phyloP scores from a whole-genome alignment of 1,140 invertebrate species.

The Pseudomyrmex concolor region DNA sequence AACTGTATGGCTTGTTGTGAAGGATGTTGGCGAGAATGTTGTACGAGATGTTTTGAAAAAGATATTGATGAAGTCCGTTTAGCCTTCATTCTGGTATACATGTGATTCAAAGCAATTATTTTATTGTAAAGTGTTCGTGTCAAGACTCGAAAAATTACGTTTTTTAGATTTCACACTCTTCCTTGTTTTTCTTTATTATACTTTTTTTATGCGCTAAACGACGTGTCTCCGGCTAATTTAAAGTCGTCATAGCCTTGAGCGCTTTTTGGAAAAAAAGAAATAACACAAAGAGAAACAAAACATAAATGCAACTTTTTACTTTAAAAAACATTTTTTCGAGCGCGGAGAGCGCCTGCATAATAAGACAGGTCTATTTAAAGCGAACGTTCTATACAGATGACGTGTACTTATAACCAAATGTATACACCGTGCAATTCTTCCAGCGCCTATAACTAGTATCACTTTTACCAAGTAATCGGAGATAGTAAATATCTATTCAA shows the following conservation, averaged over 20 bases:
- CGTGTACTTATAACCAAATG: neutral
- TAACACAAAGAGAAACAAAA: slow-evolving; percentile 13
- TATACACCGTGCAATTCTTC: neutral
- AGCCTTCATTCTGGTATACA: neutral
- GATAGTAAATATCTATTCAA: neutral
- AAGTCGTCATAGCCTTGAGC: neutral
- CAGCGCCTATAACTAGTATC: neutral
- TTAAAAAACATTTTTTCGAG: neutral
- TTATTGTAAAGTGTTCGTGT: slow-evolving; percentile 22
- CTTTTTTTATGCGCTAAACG: slow-evolving; percentile 8
- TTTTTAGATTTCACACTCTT: slow-evolving; percentile 37
- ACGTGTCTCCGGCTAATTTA: neutral
- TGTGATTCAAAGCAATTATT: slow-evolving; percentile 10
- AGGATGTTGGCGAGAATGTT: neutral
- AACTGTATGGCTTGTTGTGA: no score
- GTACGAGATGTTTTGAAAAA: no score
- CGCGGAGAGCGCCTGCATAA: neutral
- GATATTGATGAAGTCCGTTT: no score
- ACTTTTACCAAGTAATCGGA: neutral
- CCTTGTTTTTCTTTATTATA: no score
- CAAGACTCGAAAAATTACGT: slow-evolving; percentile 28
- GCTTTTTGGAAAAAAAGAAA: neutral
- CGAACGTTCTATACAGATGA: neutral
- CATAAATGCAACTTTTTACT: neutral
- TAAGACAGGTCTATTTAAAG: slow-evolving; percentile 24